A percentile compares a stretch with the other conserved stretches of the same genome.
Conservation (phyloP, 64 coral and sea anemone genomes). For the Montipora cactus region DNA sequence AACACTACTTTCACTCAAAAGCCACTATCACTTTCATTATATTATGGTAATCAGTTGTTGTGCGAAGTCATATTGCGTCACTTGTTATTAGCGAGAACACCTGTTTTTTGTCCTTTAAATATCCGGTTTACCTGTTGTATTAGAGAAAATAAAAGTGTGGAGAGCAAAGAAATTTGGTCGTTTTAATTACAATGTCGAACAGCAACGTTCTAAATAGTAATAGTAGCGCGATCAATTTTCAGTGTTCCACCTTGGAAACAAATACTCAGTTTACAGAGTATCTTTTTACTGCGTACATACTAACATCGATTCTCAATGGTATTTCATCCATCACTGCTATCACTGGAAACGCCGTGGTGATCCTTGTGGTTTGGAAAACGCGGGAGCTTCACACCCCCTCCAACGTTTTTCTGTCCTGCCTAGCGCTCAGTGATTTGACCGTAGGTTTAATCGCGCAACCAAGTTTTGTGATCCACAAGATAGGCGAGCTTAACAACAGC, state of each 20-base stretch:
- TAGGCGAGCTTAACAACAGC: slow-evolving; percentile 36
- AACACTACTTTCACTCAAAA: too few relatives aligned
- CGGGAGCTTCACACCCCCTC: slow-evolving; percentile 46
- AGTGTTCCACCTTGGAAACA: slow-evolving; percentile 10
- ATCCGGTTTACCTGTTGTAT: neutral
- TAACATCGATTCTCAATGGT: slow-evolving; percentile 49
- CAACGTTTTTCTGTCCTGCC: slow-evolving; percentile 61
- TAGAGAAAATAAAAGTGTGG: too few relatives aligned
- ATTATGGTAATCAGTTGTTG: neutral
- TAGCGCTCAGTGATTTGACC: slow-evolving; percentile 63
- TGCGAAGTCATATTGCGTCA: neutral
- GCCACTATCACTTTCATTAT: neutral
- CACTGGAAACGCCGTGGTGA: slow-evolving; percentile 53
- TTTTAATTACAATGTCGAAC: neutral
- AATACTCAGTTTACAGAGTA: neutral
- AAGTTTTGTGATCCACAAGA: slow-evolving; percentile 58
- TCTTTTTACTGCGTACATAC: slow-evolving; percentile 14
- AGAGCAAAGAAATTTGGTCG: too few relatives aligned
- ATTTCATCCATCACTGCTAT: slow-evolving; percentile 50
- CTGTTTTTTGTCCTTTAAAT: neutral
- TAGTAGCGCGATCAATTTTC: neutral
- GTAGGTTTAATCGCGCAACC: slow-evolving; percentile 74
- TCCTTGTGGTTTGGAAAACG: slow-evolving; percentile 64
- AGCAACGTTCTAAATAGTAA: neutral
- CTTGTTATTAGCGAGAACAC: neutral